Evolutionary conservation across 1,140 invertebrate species (phyloP).

Genomic region (Zaprionus lachaisei): DNA sequence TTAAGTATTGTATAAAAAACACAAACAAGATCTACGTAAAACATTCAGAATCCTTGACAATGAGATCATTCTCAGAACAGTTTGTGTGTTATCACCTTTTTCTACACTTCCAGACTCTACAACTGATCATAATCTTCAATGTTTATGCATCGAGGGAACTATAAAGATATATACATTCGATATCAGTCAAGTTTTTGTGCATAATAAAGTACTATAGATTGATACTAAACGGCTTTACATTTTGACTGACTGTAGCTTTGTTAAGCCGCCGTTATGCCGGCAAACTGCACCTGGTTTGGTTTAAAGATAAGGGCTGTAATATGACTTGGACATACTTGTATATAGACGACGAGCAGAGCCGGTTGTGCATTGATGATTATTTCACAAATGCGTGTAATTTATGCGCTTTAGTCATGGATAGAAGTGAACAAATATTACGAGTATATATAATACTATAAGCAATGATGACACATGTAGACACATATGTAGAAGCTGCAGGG

Average conservation of each 20-base stretch:
- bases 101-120: too few species aligned
- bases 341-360: neutral
- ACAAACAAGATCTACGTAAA: neutral
- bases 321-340: neutral
- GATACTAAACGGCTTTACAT: neutral
- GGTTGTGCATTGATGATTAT: slow-evolving; percentile 13
- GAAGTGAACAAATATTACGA: neutral
- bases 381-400: slow-evolving; percentile 42
- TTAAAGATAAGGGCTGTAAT: neutral
- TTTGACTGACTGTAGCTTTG: neutral
- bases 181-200: neutral
- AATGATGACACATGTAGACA: neutral
- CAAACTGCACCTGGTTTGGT: neutral
- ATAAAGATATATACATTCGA: too few species aligned
- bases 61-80: too few species aligned
- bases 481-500: neutral
- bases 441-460: neutral
- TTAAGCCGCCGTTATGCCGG: neutral
- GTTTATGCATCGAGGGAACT: too few species aligned
- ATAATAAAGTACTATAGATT: too few species aligned
- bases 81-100: too few species aligned
- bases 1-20: fast-evolving
- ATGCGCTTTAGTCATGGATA: slow-evolving; percentile 33
- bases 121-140: too few species aligned
- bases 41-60: neutral